phyloP scores from a whole-genome alignment of 2,797 vertebrate species.

The Melanotaenia maccullochi region DNA sequence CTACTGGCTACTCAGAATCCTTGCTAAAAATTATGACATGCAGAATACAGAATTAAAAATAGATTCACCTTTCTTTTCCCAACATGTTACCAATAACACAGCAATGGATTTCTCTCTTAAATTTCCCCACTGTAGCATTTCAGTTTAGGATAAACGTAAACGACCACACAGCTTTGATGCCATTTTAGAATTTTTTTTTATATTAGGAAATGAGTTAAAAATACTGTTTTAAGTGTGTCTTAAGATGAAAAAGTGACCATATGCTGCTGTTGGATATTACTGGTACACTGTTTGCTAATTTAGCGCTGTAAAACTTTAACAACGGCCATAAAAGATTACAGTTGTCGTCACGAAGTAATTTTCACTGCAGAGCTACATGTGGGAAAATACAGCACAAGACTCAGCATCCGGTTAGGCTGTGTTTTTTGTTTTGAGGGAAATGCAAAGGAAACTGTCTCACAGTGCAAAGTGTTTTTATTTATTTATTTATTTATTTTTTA shows the following conservation, averaged over 20 bases:
- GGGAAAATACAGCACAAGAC: conserved; percentile 20
- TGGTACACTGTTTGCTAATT: conserved; percentile 42
- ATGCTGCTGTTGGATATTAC: conserved; percentile 44
- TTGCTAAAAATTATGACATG: too few relatives aligned
- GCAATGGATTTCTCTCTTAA: background rate
- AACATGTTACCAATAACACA: background rate
- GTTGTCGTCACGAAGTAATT: conserved; percentile 17
- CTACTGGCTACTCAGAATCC: background rate
- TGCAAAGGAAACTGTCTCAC: conserved; percentile 42
- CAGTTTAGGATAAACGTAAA: conserved; percentile 21
- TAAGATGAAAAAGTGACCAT: conserved; percentile 45
- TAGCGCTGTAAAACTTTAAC: conserved; percentile 53
- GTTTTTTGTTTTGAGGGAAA: conserved; percentile 64
- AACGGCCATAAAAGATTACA: conserved; percentile 45
- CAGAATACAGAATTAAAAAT: background rate
- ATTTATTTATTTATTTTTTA: too few relatives aligned
- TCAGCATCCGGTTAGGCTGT: conserved; percentile 35
- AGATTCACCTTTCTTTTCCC: background rate
- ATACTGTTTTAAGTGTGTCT: conserved; percentile 39
- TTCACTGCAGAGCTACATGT: conserved; percentile 29
- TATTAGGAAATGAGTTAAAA: conserved; percentile 37
- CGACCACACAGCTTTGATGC: conserved; percentile 34
- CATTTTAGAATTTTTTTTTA: conserved; percentile 28
- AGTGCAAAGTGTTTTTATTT: conserved; percentile 9
- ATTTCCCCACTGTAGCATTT: background rate